phyloP scores from a whole-genome alignment of 2,113 vertebrate genomes.

The Myxocyprinus asiaticus region DNA sequence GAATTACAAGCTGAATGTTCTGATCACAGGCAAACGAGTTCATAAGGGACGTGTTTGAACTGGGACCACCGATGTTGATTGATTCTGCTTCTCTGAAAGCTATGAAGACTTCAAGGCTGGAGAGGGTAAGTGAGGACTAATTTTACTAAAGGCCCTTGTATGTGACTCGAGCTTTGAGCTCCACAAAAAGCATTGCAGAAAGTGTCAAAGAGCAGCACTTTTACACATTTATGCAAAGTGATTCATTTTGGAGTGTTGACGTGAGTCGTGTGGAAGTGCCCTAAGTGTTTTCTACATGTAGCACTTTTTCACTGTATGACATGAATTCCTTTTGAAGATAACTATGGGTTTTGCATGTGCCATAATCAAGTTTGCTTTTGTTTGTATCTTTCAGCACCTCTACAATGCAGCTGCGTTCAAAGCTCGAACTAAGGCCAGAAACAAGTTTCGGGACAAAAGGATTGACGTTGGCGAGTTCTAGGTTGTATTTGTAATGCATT shows the following conservation, averaged over 20 bases:
- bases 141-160: no score
- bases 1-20: neutral
- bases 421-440: constrained; percentile 96
- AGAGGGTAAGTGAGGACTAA: constrained; percentile 83
- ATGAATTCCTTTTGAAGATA: neutral
- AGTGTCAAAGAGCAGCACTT: no score
- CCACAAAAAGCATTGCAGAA: no score
- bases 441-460: constrained; percentile 96
- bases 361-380: constrained; percentile 36
- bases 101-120: constrained; percentile 93
- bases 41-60: constrained; percentile 94
- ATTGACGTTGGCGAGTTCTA: constrained; percentile 94
- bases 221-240: no score
- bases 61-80: constrained; percentile 91
- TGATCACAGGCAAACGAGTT: constrained; percentile 89
- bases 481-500: neutral
- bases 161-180: no score
- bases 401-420: constrained; percentile 98
- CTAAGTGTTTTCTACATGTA: no score
- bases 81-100: constrained; percentile 90
- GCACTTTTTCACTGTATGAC: neutral
- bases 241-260: no score
- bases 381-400: constrained; percentile 79
- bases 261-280: no score
- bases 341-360: neutral